Conservation (phyloP, 2,888 invertebrate species). For the Ochropleura plecta region DNA sequence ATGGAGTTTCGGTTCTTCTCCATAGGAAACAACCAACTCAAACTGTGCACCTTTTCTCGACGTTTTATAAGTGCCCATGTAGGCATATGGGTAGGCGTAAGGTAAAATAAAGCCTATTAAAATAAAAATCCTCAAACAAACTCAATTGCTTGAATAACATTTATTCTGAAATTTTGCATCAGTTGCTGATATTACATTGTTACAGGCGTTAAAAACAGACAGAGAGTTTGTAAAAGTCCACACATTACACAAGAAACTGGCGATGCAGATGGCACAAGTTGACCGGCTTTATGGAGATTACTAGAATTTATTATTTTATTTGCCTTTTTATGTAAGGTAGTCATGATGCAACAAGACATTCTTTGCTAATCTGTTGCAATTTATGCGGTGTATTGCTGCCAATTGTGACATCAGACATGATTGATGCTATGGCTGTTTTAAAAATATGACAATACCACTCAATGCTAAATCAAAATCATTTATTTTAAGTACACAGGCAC, state of each 20-base stretch:
- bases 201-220: slow-evolving; percentile 72
- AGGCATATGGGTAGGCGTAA: too few species aligned
- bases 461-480: too few species aligned
- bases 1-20: too few species aligned
- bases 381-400: not conserved
- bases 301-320: too few species aligned
- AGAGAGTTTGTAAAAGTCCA: slow-evolving; percentile 71
- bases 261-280: slow-evolving; percentile 67
- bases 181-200: slow-evolving; percentile 2
- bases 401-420: not conserved
- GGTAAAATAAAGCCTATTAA: too few species aligned
- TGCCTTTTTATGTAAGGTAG: not conserved
- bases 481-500: too few species aligned
- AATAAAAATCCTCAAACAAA: too few species aligned
- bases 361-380: not conserved
- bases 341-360: not conserved
- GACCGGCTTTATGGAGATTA: slow-evolving; percentile 69
- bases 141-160: too few species aligned
- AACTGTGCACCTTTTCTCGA: too few species aligned
- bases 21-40: too few species aligned
- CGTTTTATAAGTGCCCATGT: too few species aligned
- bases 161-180: not conserved
- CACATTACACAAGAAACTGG: slow-evolving; percentile 70
- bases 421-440: not conserved
- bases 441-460: not conserved